Evolutionary conservation across 2,113 vertebrate genomes (phyloP), one percentile per base, ranked within the genome.

Genomic region (Cyphomyrus plagiostoma): DNA sequence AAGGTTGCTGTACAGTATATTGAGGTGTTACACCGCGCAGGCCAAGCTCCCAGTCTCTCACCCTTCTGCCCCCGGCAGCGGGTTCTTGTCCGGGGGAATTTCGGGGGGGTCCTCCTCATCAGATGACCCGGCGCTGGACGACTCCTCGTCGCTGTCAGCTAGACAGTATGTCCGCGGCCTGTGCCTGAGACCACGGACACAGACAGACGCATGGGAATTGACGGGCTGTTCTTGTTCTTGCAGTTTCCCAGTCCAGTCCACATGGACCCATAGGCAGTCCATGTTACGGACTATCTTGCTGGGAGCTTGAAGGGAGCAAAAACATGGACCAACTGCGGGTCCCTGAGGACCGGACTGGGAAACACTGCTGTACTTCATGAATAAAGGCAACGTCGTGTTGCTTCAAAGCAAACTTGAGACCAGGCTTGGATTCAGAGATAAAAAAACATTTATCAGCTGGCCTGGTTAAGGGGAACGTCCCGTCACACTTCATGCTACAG

Each of bases 71-170:
- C 97, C 98, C 0, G 96, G 94, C 46, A 94, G 92, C 89, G 96
- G 53, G 26, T 95, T 93, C 92, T 98, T 98, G 92, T 99, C 98
- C 4, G 93, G 91, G 45, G 96, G 92, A 90, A 96, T 86, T 90
- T 99, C 98, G 21, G 97, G 95, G 50, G 97, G 95, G 89, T 99
- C 98, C 0, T 99, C 98, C 89, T 99, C 98, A 30, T 99, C 98
- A 0, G 98, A 99, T 49, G 98, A 99, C 53, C 98, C 98, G 0
- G 98, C 98, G 2, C 98, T 99, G 89, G 98, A 99, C 0, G 98
- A 99, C 90, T 99, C 98, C 92, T 99, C 98, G 62, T 99, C 98
- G 0, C 98, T 99, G 96, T 99, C 98, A 0, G 98, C 98, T 90
- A 99, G 96, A 89, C 97, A 99, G 93, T 98, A 99, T 0, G 96